Evolutionary conservation across 2,797 vertebrate genomes (phyloP), one percentile per base, ranked within the genome.

Genomic region (Arnoldichthys spilopterus): DNA sequence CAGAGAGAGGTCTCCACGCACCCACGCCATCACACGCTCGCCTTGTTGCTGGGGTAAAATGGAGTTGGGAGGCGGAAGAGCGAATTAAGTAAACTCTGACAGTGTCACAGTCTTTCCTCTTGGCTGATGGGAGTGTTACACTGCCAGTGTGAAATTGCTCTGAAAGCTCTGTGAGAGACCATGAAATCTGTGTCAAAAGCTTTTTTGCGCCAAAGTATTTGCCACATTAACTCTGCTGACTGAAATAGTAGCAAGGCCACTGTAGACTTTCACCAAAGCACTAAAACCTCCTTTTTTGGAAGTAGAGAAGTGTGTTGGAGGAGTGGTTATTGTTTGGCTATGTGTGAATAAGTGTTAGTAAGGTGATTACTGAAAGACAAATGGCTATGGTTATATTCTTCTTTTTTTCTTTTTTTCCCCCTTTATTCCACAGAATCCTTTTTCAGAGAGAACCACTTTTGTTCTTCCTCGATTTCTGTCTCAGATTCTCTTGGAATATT

Each of bases 31-130:
- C 77, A 49, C 80, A 54, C 74, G 11, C 72, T 83, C 80, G 85
- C 86, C 85, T 90, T 93, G 92, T 94, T 94, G 92, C 93, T 82
- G 80, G 92, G 93, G 82, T 84, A 87, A 92, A 91, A 82, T 83
- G 70, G 86, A 84, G 56, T 80, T 47, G 87, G 87, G 87, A 92
- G 90, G 90, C 87, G 83, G 88, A 88, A 87, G 84, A 28, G 76
- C 81, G 87, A 90, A 90, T 91, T 82, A 90, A 90, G 86, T 91
- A 86, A 88, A 85, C 86, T 87, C 87, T 85, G 86, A 88, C 90
- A 89, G 86, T 89, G 88, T 92, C 91, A 88, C 88, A 89, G 79
- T 88, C 72, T 51, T 84, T 66, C 67, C 86, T 89, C 84, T 84
- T 85, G 87, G 87, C 84, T 94, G 88, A 84, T 90, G 85, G 86